Conservation (phyloP, 2,113 vertebrate species). For the Oostethus manadensis region DNA sequence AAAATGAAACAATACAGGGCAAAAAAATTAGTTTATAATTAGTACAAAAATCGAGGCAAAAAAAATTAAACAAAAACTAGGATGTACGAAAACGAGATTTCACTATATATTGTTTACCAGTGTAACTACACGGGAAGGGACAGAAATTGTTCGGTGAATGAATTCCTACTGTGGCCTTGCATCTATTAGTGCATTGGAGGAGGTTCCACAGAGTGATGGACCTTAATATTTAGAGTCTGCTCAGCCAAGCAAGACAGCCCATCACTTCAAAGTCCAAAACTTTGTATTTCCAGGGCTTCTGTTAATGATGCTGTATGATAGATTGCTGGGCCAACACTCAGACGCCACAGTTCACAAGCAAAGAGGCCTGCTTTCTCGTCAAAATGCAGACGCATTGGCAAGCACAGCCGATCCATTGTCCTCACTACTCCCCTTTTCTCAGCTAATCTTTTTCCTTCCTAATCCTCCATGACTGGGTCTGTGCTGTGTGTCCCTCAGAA, state of each 20-base stretch:
- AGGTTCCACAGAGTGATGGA: too few species aligned
- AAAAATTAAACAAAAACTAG: too few species aligned
- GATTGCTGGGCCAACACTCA: constrained; percentile 38
- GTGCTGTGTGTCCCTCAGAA: constrained; percentile 64
- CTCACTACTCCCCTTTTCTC: neutral
- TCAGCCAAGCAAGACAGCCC: constrained; percentile 4
- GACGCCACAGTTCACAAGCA: constrained; percentile 8
- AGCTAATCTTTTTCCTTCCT: constrained; percentile 17
- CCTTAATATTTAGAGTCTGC: constrained; percentile 30
- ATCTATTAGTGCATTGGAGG: too few species aligned
- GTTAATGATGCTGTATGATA: constrained; percentile 31
- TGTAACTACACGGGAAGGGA: too few species aligned
- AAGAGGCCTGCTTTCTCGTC: constrained; percentile 27
- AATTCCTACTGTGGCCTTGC: too few species aligned
- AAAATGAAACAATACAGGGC: too few species aligned
- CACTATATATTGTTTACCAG: too few species aligned
- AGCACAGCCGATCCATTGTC: constrained; percentile 29
- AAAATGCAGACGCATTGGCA: constrained; percentile 20
- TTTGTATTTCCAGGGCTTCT: constrained; percentile 28
- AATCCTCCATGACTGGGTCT: constrained; percentile 1
- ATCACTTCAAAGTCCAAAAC: too few species aligned
- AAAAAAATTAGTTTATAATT: too few species aligned
- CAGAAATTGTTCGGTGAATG: too few species aligned
- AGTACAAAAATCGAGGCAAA: too few species aligned
- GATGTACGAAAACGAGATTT: too few species aligned